These are phyloP conservation scores for Petrolisthes manimaculis DNA, from an alignment of 2,888 invertebrate species.

Conservation along the genomic window DNA sequence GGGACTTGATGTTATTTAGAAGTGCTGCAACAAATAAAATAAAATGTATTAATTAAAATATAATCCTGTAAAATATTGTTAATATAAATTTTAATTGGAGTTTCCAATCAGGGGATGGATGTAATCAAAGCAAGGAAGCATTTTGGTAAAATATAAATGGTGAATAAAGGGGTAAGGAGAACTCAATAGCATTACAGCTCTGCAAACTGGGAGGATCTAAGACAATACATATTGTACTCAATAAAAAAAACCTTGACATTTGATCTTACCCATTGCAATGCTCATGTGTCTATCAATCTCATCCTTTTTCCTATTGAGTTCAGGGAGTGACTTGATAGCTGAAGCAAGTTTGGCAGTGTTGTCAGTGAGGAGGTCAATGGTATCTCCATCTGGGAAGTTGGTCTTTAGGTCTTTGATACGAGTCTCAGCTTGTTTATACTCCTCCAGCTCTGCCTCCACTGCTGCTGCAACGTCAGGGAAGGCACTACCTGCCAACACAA, in stretches of 20 bases:
- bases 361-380: constrained; percentile 77
- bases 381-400: constrained; percentile 56
- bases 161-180: too few species aligned
- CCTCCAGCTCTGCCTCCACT: constrained; percentile 97
- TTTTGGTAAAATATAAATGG: too few species aligned
- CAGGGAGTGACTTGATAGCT: constrained; percentile 95
- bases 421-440: constrained; percentile 92
- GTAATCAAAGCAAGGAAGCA: too few species aligned
- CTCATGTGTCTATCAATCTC: constrained; percentile 99
- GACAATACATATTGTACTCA: too few species aligned
- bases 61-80: background rate
- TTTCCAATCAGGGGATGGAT: too few species aligned
- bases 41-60: background rate
- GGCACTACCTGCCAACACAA: constrained; percentile 73
- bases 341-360: constrained; percentile 93
- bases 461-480: constrained; percentile 97
- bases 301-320: constrained; percentile 95
- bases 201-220: too few species aligned
- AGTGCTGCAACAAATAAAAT: constrained; percentile 74
- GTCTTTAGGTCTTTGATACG: constrained; percentile 77
- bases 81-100: too few species aligned
- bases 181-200: too few species aligned
- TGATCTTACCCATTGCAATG: constrained; percentile 85
- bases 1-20: constrained; percentile 85
- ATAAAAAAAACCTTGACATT: too few species aligned